Evolutionary conservation across 92 coral and sea anemone genomes (phyloP).

Genomic region (Metridium senile): DNA sequence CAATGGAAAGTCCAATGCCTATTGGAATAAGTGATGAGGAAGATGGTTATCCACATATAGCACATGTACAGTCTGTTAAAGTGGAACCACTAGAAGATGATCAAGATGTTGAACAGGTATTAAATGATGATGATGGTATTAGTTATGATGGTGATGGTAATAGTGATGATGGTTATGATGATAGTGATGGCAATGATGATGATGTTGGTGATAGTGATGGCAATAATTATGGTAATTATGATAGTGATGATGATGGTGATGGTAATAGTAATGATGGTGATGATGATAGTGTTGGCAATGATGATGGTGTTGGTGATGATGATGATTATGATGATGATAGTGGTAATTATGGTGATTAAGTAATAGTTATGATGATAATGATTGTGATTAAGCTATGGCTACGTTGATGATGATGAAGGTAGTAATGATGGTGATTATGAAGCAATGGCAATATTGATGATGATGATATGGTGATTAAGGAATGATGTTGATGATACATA

Average conservation of each 20-base stretch:
- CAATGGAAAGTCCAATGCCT: constrained; percentile 34
- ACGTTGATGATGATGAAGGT: neutral
- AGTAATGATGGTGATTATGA: neutral
- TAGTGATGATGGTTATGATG: neutral
- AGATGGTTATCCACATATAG: constrained; percentile 74
- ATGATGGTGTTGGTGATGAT: neutral
- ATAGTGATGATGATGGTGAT: neutral
- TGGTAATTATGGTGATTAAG: neutral
- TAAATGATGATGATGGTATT: neutral
- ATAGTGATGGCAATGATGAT: neutral
- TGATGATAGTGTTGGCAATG: neutral
- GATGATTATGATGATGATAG: neutral
- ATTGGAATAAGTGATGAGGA: constrained; percentile 49
- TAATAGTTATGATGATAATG: neutral
- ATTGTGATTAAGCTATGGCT: neutral
- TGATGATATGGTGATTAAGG: neutral
- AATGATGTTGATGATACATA: neutral
- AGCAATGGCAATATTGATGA: neutral
- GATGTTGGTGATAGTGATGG: neutral
- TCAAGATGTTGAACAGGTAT: constrained; percentile 72
- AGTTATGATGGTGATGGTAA: neutral
- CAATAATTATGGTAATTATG: neutral
- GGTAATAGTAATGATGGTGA: neutral
- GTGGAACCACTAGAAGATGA: constrained; percentile 84
- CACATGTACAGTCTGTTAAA: constrained; percentile 88